Conservation (phyloP, 2,888 invertebrate genomes). For the Tachina grossa region DNA sequence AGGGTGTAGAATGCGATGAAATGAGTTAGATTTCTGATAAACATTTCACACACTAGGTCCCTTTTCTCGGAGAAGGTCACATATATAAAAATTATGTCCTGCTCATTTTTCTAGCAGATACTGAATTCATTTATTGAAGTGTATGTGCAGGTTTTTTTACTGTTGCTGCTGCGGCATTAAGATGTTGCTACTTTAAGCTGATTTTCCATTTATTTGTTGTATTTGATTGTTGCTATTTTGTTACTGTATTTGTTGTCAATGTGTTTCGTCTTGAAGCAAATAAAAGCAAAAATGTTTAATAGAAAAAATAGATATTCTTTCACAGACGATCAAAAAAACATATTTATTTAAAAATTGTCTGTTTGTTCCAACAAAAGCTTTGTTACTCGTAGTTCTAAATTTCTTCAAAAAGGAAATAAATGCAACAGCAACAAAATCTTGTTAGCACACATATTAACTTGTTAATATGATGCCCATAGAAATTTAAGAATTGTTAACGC, state of each 20-base stretch:
- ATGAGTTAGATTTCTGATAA: too few species aligned
- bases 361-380: slow-evolving; percentile 29
- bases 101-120: not conserved
- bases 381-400: slow-evolving; percentile 46
- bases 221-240: slow-evolving; percentile 45
- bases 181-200: slow-evolving; percentile 62
- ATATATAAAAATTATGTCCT: not conserved
- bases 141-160: not conserved
- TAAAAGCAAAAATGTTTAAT: not conserved
- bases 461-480: slow-evolving; percentile 81
- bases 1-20: too few species aligned
- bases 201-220: slow-evolving; percentile 28
- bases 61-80: too few species aligned
- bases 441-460: slow-evolving; percentile 82
- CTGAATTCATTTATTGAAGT: slow-evolving; percentile 25
- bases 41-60: too few species aligned
- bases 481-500: slow-evolving; percentile 76
- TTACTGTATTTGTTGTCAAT: slow-evolving; percentile 52
- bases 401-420: slow-evolving; percentile 22
- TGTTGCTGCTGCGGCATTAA: slow-evolving; percentile 25
- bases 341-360: slow-evolving; percentile 60
- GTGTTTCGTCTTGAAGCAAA: slow-evolving; percentile 50
- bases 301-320: slow-evolving; percentile 11
- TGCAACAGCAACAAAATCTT: slow-evolving; percentile 75
- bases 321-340: slow-evolving; percentile 53